A percentile compares a stretch with the other conserved stretches of the same genome.
Conservation (phyloP, 2,113 vertebrate genomes). For the Coptodon rendalli region DNA sequence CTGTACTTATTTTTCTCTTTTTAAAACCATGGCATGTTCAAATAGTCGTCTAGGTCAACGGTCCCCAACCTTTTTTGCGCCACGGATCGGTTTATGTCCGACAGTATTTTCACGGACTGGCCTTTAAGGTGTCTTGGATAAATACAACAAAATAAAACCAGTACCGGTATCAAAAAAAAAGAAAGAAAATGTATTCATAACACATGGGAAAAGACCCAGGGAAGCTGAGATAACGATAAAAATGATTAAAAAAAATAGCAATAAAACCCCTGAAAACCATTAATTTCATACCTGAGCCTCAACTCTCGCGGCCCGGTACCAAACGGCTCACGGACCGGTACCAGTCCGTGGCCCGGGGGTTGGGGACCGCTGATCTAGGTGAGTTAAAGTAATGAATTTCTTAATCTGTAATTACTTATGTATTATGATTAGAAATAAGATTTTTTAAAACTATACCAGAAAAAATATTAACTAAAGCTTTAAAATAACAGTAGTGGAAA, state of each 20-base stretch:
- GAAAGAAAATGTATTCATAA: background rate
- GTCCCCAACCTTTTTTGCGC: background rate
- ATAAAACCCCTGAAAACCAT: background rate
- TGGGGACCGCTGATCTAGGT: background rate
- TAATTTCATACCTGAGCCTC: background rate
- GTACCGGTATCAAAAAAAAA: background rate
- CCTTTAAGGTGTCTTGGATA: background rate
- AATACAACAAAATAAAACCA: background rate
- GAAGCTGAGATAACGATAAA: fast-evolving
- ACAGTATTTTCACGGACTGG: fast-evolving
- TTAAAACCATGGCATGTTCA: background rate
- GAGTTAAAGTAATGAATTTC: background rate
- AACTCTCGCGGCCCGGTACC: fast-evolving
- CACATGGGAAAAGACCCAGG: background rate
- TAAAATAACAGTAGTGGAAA: background rate
- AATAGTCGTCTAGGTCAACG: background rate
- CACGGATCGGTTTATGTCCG: background rate
- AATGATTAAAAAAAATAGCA: background rate
- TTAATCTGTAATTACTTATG: background rate
- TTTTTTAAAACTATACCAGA: background rate
- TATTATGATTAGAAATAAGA: background rate
- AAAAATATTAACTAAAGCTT: background rate
- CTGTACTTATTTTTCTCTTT: background rate
- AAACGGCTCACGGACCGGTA: background rate
- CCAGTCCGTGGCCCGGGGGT: background rate